Base-by-base conservation (phyloP, 2,797 vertebrate species). In the Dendrocincla tyrannina region DNA sequence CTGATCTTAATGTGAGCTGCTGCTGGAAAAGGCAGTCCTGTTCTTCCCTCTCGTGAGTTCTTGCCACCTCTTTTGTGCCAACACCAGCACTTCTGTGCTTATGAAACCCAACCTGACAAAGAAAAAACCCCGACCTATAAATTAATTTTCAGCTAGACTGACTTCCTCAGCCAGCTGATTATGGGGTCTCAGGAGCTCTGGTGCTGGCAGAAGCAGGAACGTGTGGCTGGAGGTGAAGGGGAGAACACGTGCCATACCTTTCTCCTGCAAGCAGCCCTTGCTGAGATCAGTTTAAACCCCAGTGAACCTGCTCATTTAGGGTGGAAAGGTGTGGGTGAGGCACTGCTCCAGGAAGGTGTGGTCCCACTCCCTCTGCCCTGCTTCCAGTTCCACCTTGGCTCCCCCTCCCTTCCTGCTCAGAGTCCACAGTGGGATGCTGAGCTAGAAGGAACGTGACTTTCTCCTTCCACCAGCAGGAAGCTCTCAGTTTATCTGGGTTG, bases 141-240 rank as follows among this genome's bases (percentile, higher is more conserved):
- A 78, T 94, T 86, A 94, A 93, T 93, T 93, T 95, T 84, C 79
- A 91, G 69, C 66, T 90, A 52, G 66, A 62, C 53, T 62, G 73
- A 58, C 58, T 95, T 94, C 17, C 42, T 93, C n/a, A 88, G 46
- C 41, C 44, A 84, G n/a, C 56, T 88, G 76, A 86, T 95, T 42
- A 52, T 33, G 24, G 22, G 8, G 17, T 86, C 94, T 91, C 66
- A 25, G 66, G 62, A 86, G 69, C 53, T 86, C 62, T 41, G 32
- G 33, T 72, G 73, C 72, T 84, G 58, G 37, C 60, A 39, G 74
- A 70, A 91, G 75, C 72, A 75, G 85, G 72, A 84, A 33, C 0
- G 0, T 30, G 59, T 68, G 37, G 46, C 75, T 91, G 60, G 49
- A 85, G 41, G 28, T 69, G 58, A 69, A 62, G 35, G 30, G 62